Percentiles rank a stretch among this genome's conserved stretches.
Evolutionary conservation across 2,113 vertebrate species (phyloP).

Genomic region (Hymenochirus boettgeri): DNA sequence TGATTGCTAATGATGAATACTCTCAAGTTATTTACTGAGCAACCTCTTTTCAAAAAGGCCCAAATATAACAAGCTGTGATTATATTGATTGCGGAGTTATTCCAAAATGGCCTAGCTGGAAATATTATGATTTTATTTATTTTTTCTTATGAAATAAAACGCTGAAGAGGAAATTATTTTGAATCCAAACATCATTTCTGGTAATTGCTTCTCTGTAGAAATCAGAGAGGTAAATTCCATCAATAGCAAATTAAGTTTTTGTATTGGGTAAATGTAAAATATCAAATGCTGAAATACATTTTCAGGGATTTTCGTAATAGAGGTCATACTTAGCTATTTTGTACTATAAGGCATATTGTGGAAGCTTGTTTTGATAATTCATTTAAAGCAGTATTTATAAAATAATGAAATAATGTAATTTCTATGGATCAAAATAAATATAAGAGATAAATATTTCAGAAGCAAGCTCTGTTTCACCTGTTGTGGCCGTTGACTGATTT

Average conservation of each 20-base stretch:
- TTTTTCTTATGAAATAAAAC: not conserved
- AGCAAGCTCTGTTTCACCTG: no score
- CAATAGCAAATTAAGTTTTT: not conserved
- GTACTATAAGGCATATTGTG: no score
- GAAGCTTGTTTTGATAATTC: no score
- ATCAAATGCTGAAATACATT: no score
- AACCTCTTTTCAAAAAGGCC: not conserved
- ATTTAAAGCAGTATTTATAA: no score
- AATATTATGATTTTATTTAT: not conserved
- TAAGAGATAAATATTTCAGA: no score
- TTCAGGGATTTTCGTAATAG: no score
- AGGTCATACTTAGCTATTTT: no score
- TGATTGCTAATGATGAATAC: not conserved
- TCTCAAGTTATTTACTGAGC: slow-evolving; percentile 1
- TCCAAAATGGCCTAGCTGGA: not conserved
- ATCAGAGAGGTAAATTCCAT: slow-evolving; percentile 1
- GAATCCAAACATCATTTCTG: not conserved
- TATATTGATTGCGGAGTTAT: slow-evolving; percentile 7
- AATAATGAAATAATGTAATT: no score
- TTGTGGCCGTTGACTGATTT: no score
- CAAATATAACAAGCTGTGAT: not conserved
- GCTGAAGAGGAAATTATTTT: not conserved
- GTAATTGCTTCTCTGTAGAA: not conserved
- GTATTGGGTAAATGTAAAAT: no score
- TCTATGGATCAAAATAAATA: no score